Base-by-base conservation (phyloP, 2,888 invertebrate genomes). In the Monopis laevigella region DNA sequence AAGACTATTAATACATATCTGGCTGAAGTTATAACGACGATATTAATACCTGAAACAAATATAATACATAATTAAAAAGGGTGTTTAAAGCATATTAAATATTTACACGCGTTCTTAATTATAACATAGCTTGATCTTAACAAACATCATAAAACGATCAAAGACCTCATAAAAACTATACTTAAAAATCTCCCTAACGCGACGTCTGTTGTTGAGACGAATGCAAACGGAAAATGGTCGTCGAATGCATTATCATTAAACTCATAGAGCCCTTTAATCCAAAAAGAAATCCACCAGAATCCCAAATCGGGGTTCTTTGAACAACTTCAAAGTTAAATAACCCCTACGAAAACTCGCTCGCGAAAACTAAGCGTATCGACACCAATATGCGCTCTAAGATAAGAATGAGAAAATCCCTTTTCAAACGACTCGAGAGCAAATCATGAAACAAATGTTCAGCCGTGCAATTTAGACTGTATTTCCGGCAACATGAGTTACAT, bases 401-500 rank as follows among this genome's bases (percentile, higher is more conserved):
- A 7, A 2, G 11, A 21, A 41, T 27, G 41, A 55, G 62, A 75
- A 54, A 60, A 65, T 47, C 41, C 46, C 54, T 51, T 65, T 63
- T 62, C 28, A 46, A 51, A 54, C 42, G 38, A 41, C 41, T 34
- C 28, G 32, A 24, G 38, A 48, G 47, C 54, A 59, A 65, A 64
- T 57, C 55, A 56, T 66, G 70, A 70, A 73, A 74, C 73, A 74
- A 75, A 75, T 65, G 74, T 62, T 60, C 66, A 67, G 55, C 60
- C 65, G 65, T 67, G 74, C 80, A 80, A 78, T 78, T 78, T 77
- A 65, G 72, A 75, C 78, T 77, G 75, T 78, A 78, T 78, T 68
- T 80, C 78, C 78, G 74, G 68, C 62, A 62, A 77, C 80, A 80
- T 74, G 78, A 66, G 80, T 78, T 71, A 78, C 80, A 80, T 80